These are phyloP conservation scores for Heliconius erato DNA, from an alignment of 2,888 invertebrate genomes.

Conservation along the genomic window DNA sequence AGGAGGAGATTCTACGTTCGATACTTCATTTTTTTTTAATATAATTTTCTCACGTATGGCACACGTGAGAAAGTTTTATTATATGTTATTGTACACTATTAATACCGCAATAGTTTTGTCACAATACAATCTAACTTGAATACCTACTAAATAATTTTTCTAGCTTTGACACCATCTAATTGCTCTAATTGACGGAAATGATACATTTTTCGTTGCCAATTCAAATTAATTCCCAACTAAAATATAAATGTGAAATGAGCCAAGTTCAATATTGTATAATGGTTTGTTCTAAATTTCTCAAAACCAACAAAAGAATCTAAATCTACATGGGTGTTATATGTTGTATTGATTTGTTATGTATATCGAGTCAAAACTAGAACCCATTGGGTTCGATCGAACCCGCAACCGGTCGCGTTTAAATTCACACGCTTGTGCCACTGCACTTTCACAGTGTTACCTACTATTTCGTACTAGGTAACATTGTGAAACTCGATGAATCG, in stretches of 20 bases:
- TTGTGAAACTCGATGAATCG: too few relatives aligned
- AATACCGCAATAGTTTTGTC: not conserved
- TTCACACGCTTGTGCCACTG: too few relatives aligned
- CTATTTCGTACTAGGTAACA: too few relatives aligned
- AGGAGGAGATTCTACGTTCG: too few relatives aligned
- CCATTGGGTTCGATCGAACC: too few relatives aligned
- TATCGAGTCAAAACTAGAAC: too few relatives aligned
- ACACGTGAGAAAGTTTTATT: too few relatives aligned
- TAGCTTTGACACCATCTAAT: slow-evolving; percentile 6
- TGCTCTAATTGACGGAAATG: not conserved
- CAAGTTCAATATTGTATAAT: not conserved
- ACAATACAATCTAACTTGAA: not conserved
- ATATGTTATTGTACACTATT: not conserved
- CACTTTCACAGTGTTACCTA: too few relatives aligned
- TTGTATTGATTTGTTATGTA: too few relatives aligned
- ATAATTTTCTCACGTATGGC: too few relatives aligned
- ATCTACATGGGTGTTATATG: not conserved
- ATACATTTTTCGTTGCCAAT: not conserved
- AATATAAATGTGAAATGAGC: not conserved
- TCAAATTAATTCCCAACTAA: not conserved
- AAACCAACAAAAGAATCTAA: not conserved
- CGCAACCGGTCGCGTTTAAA: too few relatives aligned
- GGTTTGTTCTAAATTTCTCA: not conserved
- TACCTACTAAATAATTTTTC: not conserved
- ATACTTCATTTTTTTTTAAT: too few relatives aligned